These are phyloP conservation scores for Leptinotarsa juncta DNA, from an alignment of 2,888 invertebrate genomes.

Conservation along the genomic window DNA sequence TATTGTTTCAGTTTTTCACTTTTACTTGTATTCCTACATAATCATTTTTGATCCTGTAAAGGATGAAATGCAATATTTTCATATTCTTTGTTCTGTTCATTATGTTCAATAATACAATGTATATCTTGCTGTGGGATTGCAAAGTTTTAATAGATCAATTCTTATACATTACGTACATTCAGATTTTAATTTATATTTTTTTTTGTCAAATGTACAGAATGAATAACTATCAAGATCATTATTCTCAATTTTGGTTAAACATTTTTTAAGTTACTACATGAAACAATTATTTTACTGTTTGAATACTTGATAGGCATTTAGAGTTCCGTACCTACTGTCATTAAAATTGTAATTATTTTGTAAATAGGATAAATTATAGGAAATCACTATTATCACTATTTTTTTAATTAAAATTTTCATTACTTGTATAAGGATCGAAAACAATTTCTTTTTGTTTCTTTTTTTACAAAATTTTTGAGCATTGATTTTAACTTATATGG, in stretches of 20 bases:
- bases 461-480: background rate
- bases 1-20: too few relatives aligned
- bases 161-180: background rate
- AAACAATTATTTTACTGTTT: background rate
- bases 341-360: slow-evolving; percentile 60
- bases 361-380: slow-evolving; percentile 61
- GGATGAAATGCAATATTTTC: too few relatives aligned
- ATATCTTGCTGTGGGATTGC: background rate
- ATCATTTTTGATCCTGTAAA: too few relatives aligned
- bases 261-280: background rate
- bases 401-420: slow-evolving; percentile 59
- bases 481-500: background rate
- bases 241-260: background rate
- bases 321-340: slow-evolving; percentile 53
- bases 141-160: background rate
- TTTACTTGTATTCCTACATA: too few relatives aligned
- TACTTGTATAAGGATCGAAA: slow-evolving; percentile 56
- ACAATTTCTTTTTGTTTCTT: background rate
- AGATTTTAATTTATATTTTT: background rate
- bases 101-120: background rate
- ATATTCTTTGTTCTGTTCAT: too few relatives aligned
- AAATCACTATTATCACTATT: slow-evolving; percentile 52
- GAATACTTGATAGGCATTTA: slow-evolving; percentile 40
- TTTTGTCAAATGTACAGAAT: background rate
- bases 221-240: background rate